Evolutionary conservation across 1,140 invertebrate genomes (phyloP), one percentile per base, ranked within the genome.

Genomic region (Aphelinus atriplicis): DNA sequence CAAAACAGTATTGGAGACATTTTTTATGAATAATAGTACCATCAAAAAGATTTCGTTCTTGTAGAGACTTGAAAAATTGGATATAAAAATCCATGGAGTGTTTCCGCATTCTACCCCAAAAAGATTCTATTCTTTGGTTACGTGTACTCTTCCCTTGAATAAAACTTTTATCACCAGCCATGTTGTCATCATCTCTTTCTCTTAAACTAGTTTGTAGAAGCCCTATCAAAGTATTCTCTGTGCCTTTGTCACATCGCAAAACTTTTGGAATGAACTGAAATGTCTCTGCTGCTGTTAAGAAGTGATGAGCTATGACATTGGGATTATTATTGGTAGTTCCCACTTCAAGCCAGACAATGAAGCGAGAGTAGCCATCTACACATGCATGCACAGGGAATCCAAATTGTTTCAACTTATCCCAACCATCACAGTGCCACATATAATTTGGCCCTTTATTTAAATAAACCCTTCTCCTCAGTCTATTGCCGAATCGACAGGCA

Each of bases 201-300:
- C 26, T 26, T 26, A 26, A 26, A 26, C 26, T 26, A 26, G 26
- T 26, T 66, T 73, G 71, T 2, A 73, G 46, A 4, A 3, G 48
- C 2, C 65, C 71, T 2, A 70, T 64, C 0, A 69, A 42, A 5
- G 55, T 69, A 70, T 71, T 78, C 75, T 70, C 79, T 26, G 26
- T 26, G 26, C 26, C 26, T 26, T 26, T 26, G 26, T 26, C 26
- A 26, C 26, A 26, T 26, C 26, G 26, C 26, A 26, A 26, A 26
- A 26, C 26, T 26, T 0, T 26, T 26, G 26, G 26, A 26, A 26
- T 26, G 26, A 26, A 26, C 26, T 26, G 0, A 26, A 26, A 26
- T 26, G 26, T 26, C 26, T 26, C 26, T 26, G 26, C 26, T 26
- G 26, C 26, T 26, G 26, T 26, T 26, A 26, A 26, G 26, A 26